These are phyloP conservation scores for Sander vitreus DNA, from an alignment of 2,113 vertebrate species.

Conservation along the genomic window DNA sequence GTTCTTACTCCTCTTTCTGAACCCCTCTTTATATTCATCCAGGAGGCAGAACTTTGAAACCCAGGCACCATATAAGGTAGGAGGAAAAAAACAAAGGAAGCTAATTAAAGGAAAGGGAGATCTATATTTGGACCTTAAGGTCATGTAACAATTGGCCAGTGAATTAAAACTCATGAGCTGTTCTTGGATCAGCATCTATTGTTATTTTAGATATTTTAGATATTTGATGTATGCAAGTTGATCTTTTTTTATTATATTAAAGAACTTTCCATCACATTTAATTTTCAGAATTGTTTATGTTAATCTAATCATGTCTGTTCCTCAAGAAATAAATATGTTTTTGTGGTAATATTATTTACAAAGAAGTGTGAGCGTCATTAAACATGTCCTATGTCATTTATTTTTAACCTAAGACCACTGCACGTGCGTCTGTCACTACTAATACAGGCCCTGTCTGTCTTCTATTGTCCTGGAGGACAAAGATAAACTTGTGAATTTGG, in stretches of 20 bases:
- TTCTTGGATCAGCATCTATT: slow-evolving; percentile 36
- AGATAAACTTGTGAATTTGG: slow-evolving; percentile 73
- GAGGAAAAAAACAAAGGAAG: slow-evolving; percentile 36
- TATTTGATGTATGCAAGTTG: not conserved
- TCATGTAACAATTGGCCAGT: slow-evolving; percentile 13
- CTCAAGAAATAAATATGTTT: not conserved
- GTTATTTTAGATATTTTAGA: slow-evolving; percentile 16
- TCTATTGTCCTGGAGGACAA: slow-evolving; percentile 62
- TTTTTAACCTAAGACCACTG: not conserved
- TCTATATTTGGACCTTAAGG: slow-evolving; percentile 63
- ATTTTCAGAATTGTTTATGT: not conserved
- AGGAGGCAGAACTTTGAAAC: slow-evolving; percentile 34
- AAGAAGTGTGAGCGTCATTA: not conserved
- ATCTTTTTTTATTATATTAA: not conserved
- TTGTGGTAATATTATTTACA: not conserved
- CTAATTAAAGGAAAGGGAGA: slow-evolving; percentile 41
- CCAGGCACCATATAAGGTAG: slow-evolving; percentile 21
- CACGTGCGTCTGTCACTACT: not conserved
- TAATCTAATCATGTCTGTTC: not conserved
- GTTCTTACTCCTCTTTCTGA: slow-evolving; percentile 9
- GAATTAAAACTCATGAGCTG: not conserved
- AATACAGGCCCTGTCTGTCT: not conserved
- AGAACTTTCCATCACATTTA: not conserved
- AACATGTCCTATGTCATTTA: not conserved
- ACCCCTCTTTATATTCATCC: slow-evolving; percentile 67